phyloP scores from a whole-genome alignment of 2,113 vertebrate genomes.

The Leptocoma aspasia region DNA sequence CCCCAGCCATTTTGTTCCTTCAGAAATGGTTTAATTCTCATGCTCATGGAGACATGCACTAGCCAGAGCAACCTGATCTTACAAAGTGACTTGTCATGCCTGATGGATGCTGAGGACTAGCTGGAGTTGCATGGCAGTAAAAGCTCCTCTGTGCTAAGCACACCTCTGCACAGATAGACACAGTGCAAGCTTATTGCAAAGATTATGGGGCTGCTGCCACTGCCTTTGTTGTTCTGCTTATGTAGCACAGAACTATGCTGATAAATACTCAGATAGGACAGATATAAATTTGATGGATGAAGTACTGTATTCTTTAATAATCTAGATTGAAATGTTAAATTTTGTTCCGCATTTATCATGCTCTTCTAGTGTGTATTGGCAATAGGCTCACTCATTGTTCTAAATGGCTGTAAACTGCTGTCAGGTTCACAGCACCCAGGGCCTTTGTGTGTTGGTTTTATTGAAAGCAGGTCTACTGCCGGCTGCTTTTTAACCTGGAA shows the following conservation, averaged over 20 bases:
- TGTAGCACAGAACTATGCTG: not conserved
- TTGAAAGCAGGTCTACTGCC: not conserved
- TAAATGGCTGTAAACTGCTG: not conserved
- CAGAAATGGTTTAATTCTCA: not conserved
- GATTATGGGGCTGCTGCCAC: not conserved
- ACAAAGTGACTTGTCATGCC: not conserved
- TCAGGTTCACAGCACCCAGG: not conserved
- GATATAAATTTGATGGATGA: conserved; percentile 21
- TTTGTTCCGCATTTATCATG: not conserved
- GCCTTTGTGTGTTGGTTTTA: not conserved
- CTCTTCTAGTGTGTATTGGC: not conserved
- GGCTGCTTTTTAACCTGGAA: not conserved
- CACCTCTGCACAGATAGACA: not conserved
- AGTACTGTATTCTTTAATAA: conserved; percentile 20
- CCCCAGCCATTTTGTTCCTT: not conserved
- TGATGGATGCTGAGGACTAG: not conserved
- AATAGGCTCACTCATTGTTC: not conserved
- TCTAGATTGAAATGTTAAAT: not conserved
- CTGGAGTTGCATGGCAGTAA: not conserved
- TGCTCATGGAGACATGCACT: not conserved
- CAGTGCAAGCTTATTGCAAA: not conserved
- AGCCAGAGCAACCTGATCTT: not conserved
- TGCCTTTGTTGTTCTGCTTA: not conserved
- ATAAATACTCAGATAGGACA: not conserved
- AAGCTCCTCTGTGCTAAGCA: not conserved